phyloP scores from a whole-genome alignment of 2,888 invertebrate species.

The Heliconius hortense region DNA sequence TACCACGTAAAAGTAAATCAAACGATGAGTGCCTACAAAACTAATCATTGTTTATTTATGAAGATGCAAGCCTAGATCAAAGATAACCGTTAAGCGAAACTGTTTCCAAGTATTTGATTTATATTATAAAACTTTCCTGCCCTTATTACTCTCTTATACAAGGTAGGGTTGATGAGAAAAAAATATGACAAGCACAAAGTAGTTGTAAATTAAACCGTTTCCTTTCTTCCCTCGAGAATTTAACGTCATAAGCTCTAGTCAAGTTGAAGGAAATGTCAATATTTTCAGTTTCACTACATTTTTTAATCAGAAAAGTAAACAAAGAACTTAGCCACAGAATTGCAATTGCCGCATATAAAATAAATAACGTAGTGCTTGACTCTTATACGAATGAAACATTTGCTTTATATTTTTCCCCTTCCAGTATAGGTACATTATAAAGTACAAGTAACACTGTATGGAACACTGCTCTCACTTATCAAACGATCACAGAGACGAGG shows the following conservation, averaged over 20 bases:
- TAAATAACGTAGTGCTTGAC: neutral
- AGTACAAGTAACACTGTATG: too few species aligned
- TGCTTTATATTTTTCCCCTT: neutral
- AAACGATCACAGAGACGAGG: too few species aligned
- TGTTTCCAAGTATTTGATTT: neutral
- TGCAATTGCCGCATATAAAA: too few species aligned
- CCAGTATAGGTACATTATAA: neutral
- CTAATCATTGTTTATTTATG: neutral
- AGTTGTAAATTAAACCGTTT: neutral
- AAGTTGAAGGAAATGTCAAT: neutral
- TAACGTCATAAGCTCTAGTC: too few species aligned
- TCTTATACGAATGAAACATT: neutral
- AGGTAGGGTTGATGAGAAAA: neutral
- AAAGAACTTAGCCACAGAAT: neutral
- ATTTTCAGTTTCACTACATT: neutral
- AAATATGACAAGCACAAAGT: neutral
- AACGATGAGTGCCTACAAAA: neutral
- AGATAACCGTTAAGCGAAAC: neutral
- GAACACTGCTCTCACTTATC: too few species aligned
- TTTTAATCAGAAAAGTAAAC: neutral
- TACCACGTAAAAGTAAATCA: neutral
- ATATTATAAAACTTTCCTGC: neutral
- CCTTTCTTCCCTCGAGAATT: neutral
- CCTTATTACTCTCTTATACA: neutral
- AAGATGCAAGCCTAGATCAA: constrained; percentile 4